Conservation (phyloP, 2,797 vertebrate genomes). For the Falco biarmicus region DNA sequence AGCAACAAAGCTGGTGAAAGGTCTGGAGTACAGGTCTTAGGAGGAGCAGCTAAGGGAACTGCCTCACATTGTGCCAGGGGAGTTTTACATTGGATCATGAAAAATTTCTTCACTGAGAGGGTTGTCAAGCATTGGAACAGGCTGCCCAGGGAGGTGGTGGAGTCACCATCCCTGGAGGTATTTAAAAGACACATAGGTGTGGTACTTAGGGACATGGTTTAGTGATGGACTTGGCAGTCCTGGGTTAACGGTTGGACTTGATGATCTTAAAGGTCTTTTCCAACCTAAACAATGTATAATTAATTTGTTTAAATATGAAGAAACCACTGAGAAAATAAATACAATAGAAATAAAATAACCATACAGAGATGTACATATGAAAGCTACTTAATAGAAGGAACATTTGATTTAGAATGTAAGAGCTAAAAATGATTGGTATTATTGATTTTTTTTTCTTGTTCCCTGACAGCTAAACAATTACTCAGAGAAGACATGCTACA, state of each 20-base stretch:
- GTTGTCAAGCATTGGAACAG: background rate
- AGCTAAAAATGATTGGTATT: background rate
- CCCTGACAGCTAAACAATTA: background rate
- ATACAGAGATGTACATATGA: background rate
- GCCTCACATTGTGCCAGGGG: too few species aligned
- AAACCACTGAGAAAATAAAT: slow-evolving; percentile 5
- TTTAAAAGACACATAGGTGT: background rate
- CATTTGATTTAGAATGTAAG: background rate
- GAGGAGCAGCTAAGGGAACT: background rate
- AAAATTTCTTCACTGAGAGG: background rate
- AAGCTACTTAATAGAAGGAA: background rate
- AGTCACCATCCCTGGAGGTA: background rate
- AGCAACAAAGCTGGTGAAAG: background rate
- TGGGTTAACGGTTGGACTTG: background rate
- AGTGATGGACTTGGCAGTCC: background rate
- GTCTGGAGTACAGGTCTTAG: background rate
- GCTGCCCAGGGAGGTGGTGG: background rate
- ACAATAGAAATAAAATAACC: background rate
- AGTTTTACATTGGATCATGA: background rate
- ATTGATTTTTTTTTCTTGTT: background rate
- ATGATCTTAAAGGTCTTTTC: background rate
- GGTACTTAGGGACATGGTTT: background rate
- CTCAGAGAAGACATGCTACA: background rate
- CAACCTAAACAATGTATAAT: background rate
- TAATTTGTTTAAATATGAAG: background rate